Base-by-base conservation (phyloP, 2,797 vertebrate genomes). In the Ptychadena robeensis region DNA sequence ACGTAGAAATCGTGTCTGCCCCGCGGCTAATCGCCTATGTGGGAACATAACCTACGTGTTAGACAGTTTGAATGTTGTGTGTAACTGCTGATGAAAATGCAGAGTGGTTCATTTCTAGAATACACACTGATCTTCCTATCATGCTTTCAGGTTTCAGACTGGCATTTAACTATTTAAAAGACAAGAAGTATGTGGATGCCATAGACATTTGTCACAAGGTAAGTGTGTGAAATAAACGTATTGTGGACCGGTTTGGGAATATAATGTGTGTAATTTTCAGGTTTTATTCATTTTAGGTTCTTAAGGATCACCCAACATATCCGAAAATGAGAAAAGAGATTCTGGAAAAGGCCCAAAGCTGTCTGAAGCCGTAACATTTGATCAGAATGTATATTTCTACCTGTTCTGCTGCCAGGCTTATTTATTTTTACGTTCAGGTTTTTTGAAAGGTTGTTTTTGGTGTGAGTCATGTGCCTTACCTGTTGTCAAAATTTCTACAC, bases 101-200 rank as follows among this genome's bases (percentile, higher is more conserved):
- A 63, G 12, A 40, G 12, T 40, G 3, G 1, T 25, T 11, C 9
- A 25, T 57, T 57, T 61, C 7, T 61, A 27, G 27, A 27, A 25
- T 27, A 27, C 1, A 34, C 65, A 34, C 10, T 79, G 3, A 79
- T 37, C 2, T 35, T 35, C 2, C 7, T 7, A 53, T 64, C 18
- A 15, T 79, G 31, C 59, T 83, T 57, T 28, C 87, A 95, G 93
- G 92, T 68, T 95, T 93, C 87, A 92, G 88, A 68, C 91, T 94
- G 0, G 92, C 94, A 61, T 95, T 95, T 85, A 95, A 93, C 88
- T 93, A 92, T 77, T 82, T 94, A 86, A 94, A 95, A 87, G 89
- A 79, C 68, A 93, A 92, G 87, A 92, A 88, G 31, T 92, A 90
- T 48, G 88, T 92, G 34, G 91, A 92, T 65, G 91, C 89, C n/a